These are phyloP conservation scores for Lasioglossum villosulum DNA, from an alignment of 2,888 invertebrate species.

Conservation along the genomic window DNA sequence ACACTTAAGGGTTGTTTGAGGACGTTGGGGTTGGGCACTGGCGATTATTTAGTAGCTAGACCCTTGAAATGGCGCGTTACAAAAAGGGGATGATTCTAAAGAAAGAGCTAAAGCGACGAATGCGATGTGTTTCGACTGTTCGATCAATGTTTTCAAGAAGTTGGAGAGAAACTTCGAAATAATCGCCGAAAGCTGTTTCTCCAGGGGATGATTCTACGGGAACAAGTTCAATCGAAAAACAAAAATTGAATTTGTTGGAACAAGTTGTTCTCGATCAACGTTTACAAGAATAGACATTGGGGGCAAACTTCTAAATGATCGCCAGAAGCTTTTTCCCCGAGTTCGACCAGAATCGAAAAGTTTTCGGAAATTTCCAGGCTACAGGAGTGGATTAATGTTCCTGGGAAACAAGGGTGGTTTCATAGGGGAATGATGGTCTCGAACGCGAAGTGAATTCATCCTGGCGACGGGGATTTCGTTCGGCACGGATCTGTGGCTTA, in stretches of 20 bases:
- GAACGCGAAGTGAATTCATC: constrained; percentile 22
- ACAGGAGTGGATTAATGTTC: not conserved
- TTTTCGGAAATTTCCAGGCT: not conserved
- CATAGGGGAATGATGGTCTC: not conserved
- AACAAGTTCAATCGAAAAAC: not conserved
- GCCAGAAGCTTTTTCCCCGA: not conserved
- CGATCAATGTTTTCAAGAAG: no score
- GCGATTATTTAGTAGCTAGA: not conserved
- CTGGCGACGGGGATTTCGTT: constrained; percentile 57
- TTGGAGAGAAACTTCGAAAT: no score
- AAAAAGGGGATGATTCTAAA: no score
- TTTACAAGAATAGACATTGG: not conserved
- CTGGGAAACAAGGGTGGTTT: not conserved
- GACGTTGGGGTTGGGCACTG: not conserved
- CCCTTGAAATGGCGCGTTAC: no score
- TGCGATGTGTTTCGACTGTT: no score
- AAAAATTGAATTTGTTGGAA: not conserved
- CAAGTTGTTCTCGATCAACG: not conserved
- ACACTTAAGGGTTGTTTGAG: not conserved
- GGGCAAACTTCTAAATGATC: not conserved
- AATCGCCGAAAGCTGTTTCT: no score
- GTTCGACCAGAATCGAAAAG: not conserved
- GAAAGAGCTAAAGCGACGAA: no score
- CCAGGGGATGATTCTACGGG: not conserved
- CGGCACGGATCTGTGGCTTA: constrained; percentile 53